Evolutionary conservation across 2,888 invertebrate genomes (phyloP).

Genomic region (Drosophila mulleri): DNA sequence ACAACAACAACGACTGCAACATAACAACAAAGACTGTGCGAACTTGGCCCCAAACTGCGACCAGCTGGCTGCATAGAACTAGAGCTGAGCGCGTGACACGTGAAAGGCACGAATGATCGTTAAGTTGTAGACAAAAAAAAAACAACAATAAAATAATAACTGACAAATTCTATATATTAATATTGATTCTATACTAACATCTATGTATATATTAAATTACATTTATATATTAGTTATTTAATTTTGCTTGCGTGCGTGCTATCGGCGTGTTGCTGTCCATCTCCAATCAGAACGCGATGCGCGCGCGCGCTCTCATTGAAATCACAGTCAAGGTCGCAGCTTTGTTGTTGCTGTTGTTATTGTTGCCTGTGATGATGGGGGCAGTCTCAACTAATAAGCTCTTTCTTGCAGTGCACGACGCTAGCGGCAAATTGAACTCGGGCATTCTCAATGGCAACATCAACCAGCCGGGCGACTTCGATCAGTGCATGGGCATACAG

Average conservation of each 20-base stretch:
- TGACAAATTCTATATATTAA: not conserved
- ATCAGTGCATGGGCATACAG: conserved; percentile 82
- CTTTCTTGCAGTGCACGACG: conserved; percentile 87
- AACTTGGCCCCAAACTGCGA: conserved; percentile 70
- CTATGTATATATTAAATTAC: not conserved
- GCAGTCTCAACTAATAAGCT: conserved; percentile 1
- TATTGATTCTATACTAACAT: not conserved
- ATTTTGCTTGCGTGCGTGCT: not conserved
- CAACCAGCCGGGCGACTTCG: conserved; percentile 88
- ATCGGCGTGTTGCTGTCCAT: conserved; percentile 3
- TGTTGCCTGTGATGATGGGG: not conserved
- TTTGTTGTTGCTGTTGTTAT: not conserved
- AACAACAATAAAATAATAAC: not conserved
- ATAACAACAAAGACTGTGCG: conserved; percentile 44
- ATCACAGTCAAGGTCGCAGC: conserved; percentile 77
- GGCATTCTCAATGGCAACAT: conserved; percentile 89
- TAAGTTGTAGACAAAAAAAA: not conserved
- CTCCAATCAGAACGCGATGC: conserved; percentile 14
- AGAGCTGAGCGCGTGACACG: conserved; percentile 43
- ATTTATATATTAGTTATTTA: too few species aligned
- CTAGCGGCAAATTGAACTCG: conserved; percentile 88
- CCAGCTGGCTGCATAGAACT: conserved; percentile 55
- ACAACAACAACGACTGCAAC: conserved; percentile 24
- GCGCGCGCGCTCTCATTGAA: conserved; percentile 31
- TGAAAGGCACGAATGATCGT: not conserved